phyloP scores from a whole-genome alignment of 2,888 invertebrate species.

The Teleiodes luculella region DNA sequence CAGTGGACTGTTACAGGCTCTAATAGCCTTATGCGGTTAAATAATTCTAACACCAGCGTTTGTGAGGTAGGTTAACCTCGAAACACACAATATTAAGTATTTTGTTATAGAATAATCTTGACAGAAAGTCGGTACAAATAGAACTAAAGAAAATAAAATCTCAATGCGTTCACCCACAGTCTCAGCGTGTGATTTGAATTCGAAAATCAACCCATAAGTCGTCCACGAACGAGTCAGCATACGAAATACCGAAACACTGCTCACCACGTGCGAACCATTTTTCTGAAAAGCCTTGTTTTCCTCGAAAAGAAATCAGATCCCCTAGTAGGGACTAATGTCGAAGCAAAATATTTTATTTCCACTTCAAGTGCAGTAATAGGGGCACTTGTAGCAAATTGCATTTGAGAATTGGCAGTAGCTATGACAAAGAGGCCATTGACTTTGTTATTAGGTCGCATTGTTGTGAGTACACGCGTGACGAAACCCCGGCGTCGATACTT shows the following conservation, averaged over 20 bases:
- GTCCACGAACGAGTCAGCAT: not conserved
- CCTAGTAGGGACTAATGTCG: not conserved
- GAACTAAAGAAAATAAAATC: not conserved
- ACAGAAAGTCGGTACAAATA: too few relatives aligned
- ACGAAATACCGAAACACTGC: not conserved
- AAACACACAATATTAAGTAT: too few relatives aligned
- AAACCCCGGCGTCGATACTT: slow-evolving; percentile 48
- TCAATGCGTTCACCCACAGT: not conserved
- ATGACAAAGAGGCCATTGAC: slow-evolving; percentile 55
- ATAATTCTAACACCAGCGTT: too few relatives aligned
- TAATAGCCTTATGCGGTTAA: too few relatives aligned
- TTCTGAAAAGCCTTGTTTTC: not conserved
- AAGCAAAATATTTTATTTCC: slow-evolving; percentile 8
- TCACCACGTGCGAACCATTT: not conserved
- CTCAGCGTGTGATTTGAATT: not conserved
- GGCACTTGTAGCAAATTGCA: slow-evolving; percentile 42
- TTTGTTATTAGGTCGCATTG: slow-evolving; percentile 50
- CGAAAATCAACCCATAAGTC: not conserved
- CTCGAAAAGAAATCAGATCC: not conserved
- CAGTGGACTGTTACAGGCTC: too few relatives aligned
- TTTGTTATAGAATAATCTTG: too few relatives aligned
- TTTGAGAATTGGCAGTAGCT: slow-evolving; percentile 52
- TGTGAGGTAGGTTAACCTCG: too few relatives aligned
- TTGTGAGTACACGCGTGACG: slow-evolving; percentile 42
- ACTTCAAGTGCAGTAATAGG: slow-evolving; percentile 33